Conservation (phyloP, 2,888 invertebrate genomes). For the Hoplodrina ambigua region DNA sequence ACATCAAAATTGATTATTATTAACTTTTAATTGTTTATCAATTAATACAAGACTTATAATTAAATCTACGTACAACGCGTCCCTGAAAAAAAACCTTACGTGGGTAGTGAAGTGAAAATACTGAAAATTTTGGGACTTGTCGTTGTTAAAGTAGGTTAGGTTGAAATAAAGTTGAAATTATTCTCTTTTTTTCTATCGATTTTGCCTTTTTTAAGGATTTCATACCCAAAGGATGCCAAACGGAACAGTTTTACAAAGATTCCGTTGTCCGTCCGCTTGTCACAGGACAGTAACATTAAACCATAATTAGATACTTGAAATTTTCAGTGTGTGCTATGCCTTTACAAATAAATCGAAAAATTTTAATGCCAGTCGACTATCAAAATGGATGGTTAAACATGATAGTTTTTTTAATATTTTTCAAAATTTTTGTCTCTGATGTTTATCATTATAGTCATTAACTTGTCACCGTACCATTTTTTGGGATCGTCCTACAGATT, state of each 20-base stretch:
- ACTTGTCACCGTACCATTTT: neutral
- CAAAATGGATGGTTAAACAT: too few relatives aligned
- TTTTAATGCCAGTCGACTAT: neutral
- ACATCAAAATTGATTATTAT: slow-evolving; percentile 59
- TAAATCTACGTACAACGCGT: slow-evolving; percentile 50
- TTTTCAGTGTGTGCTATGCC: too few relatives aligned
- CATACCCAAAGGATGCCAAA: too few relatives aligned
- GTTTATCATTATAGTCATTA: too few relatives aligned
- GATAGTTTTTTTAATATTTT: too few relatives aligned
- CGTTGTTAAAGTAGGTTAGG: slow-evolving; percentile 43
- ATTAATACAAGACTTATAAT: slow-evolving; percentile 62
- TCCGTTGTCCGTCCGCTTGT: too few relatives aligned
- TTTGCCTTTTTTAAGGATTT: neutral
- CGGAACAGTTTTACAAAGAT: too few relatives aligned
- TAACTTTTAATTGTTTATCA: slow-evolving; percentile 68
- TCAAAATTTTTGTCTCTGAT: too few relatives aligned
- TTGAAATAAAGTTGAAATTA: slow-evolving; percentile 37
- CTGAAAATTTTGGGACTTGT: slow-evolving; percentile 56
- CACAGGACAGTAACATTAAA: too few relatives aligned
- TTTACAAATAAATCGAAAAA: too few relatives aligned
- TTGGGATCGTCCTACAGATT: neutral
- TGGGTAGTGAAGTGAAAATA: slow-evolving; percentile 65
- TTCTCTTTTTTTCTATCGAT: slow-evolving; percentile 28
- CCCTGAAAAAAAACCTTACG: slow-evolving; percentile 68
- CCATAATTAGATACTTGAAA: too few relatives aligned